Conservation (phyloP, 2,797 vertebrate species). For the Eremophila alpestris region DNA sequence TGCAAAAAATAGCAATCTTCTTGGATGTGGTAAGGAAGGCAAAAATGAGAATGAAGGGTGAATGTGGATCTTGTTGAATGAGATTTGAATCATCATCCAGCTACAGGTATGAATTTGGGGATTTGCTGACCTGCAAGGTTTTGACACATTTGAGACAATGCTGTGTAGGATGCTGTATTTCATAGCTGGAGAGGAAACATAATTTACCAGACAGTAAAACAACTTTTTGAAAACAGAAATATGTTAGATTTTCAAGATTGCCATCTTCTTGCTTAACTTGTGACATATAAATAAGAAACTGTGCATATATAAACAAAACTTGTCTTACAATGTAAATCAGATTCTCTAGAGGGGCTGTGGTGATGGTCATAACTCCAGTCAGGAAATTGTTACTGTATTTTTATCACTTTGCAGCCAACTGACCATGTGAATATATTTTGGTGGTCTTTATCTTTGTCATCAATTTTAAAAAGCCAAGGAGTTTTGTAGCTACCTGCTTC, state of each 20-base stretch:
- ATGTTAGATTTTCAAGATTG: not conserved
- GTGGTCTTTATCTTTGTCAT: not conserved
- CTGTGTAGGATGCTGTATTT: accelerated
- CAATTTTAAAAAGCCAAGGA: not conserved
- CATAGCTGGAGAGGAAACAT: not conserved
- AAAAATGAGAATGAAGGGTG: not conserved
- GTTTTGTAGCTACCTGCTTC: not conserved
- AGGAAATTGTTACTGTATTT: not conserved
- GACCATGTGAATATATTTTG: not conserved
- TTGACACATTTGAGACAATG: not conserved
- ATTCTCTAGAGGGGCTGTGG: not conserved
- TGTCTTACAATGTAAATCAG: not conserved
- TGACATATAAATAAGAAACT: not conserved
- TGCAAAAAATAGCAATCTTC: not conserved
- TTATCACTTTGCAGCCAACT: not conserved
- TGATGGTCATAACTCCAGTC: not conserved
- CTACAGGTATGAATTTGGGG: not conserved
- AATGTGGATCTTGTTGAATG: not conserved
- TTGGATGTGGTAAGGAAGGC: not conserved
- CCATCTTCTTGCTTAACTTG: not conserved
- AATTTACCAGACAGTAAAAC: not conserved
- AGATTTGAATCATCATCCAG: not conserved
- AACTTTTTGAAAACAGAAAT: not conserved
- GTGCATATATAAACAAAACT: not conserved
- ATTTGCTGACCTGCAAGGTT: not conserved